Base-by-base conservation (phyloP, 2,113 vertebrate genomes). In the Rhipidura dahli region DNA sequence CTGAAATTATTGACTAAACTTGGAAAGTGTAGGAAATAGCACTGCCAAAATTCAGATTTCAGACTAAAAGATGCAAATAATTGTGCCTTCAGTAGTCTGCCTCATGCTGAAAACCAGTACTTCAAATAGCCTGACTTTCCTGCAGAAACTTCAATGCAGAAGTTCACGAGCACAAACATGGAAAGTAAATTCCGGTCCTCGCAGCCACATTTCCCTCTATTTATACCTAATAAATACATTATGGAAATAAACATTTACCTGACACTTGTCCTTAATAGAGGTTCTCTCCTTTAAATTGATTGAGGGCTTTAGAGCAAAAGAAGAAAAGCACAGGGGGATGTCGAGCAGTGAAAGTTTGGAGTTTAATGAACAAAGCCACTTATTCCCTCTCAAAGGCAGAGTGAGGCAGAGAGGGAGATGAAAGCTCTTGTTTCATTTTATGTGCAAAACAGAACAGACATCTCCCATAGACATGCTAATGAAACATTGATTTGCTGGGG, bases 401-500 rank as follows among this genome's bases (percentile, higher is more conserved):
- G 53, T 2, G 60, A 96, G 78, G 35, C 68, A 80, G 82, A 37
- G 73, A 53, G 64, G 72, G 81, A 97, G 96, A 96, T 96, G 94
- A 96, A 97, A 97, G 96, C 91, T 92, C 73, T 54, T 75, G 73
- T 92, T 96, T 85, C 93, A 94, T 98, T 98, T 98, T 97, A 98
- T 97, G 98, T 98, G 98, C 98, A 98, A 99, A 99, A 53, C 56
- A 96, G 86, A 97, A 97, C 98, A 99, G 98, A 98, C 98, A 97
- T 97, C 98, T 97, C 97, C 98, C 98, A 98, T 97, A 98, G 98
- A 98, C 98, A 98, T 98, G 98, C 98, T 98, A 99, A 99, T 98
- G 98, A 98, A 98, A 98, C 97, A 97, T 97, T 96, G 97, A 97
- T 98, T 96, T 80, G 97, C 96, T 96, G 96, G 97, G 97, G 96